Evolutionary conservation across 2,797 vertebrate species (phyloP).

Genomic region (Peromyscus nudipes): DNA sequence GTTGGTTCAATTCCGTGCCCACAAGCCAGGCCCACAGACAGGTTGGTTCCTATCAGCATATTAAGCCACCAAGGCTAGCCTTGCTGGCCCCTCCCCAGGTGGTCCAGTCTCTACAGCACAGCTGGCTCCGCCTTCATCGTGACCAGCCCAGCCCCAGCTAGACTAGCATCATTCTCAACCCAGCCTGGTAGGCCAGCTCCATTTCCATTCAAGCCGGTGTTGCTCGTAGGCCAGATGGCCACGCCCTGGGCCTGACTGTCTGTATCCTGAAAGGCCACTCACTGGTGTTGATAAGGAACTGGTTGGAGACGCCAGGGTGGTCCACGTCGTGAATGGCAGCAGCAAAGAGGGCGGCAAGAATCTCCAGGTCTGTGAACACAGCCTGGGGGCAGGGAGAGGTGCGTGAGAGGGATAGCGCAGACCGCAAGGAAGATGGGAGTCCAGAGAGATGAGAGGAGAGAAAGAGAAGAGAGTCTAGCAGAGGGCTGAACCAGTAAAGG

Average conservation of each 20-base stretch:
- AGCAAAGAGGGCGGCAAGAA: constrained; percentile 95
- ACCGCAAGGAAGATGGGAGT: background rate
- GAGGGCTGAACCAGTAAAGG: background rate
- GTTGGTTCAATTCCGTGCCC: background rate
- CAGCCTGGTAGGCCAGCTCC: background rate
- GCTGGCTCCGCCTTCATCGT: background rate
- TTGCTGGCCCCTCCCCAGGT: background rate
- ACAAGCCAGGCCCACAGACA: background rate
- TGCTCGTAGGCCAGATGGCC: too few relatives aligned
- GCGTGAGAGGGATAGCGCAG: background rate
- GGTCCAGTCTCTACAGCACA: background rate
- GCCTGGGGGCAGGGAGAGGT: constrained; percentile 87
- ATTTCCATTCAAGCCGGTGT: background rate
- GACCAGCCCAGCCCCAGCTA: background rate
- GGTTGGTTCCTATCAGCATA: background rate
- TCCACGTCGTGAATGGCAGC: constrained; percentile 97
- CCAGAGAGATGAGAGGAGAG: background rate
- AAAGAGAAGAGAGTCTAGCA: background rate
- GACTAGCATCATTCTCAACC: background rate
- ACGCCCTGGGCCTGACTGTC: background rate
- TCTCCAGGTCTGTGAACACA: constrained; percentile 96
- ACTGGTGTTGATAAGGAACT: constrained; percentile 98
- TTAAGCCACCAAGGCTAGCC: background rate
- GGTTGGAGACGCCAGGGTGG: constrained; percentile 97
- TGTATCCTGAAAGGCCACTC: constrained; percentile 81